Evolutionary conservation across 1,140 invertebrate species (phyloP).

Genomic region (Cylas formicarius): DNA sequence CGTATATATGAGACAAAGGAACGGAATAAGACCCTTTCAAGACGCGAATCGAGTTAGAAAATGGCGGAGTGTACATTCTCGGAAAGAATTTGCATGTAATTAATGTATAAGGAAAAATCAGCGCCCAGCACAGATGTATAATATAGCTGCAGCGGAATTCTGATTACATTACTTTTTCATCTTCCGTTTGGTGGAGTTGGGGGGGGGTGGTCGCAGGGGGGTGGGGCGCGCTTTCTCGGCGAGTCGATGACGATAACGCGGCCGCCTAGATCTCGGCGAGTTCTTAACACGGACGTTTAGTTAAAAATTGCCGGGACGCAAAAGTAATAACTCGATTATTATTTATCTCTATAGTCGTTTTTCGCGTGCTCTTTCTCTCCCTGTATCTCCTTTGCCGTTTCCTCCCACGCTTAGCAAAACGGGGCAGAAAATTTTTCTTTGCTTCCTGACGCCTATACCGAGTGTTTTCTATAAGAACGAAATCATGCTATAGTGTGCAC

Average conservation of each 20-base stretch:
- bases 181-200: constrained; percentile 18
- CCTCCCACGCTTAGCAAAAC: too few species aligned
- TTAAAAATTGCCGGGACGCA: constrained; percentile 3
- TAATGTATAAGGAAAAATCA: constrained; percentile 42
- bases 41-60: constrained; percentile 40
- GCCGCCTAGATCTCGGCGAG: neutral
- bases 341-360: too few species aligned
- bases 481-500: too few species aligned
- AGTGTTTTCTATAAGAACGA: too few species aligned
- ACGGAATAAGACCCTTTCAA: constrained; percentile 37
- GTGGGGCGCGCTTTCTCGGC: too few species aligned
- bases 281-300: constrained; percentile 1
- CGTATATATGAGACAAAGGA: constrained; percentile 41
- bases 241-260: constrained; percentile 1
- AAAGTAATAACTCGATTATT: constrained; percentile 1
- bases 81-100: constrained; percentile 43
- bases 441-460: too few species aligned
- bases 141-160: constrained; percentile 21
- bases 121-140: constrained; percentile 29
- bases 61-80: constrained; percentile 41
- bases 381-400: too few species aligned
- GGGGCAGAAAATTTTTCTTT: too few species aligned
- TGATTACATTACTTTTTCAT: constrained; percentile 30
- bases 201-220: too few species aligned
- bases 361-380: too few species aligned